Evolutionary conservation across 2,113 vertebrate genomes (phyloP), one percentile per base, ranked within the genome.

Genomic region (Poeciliopsis turrubarensis): DNA sequence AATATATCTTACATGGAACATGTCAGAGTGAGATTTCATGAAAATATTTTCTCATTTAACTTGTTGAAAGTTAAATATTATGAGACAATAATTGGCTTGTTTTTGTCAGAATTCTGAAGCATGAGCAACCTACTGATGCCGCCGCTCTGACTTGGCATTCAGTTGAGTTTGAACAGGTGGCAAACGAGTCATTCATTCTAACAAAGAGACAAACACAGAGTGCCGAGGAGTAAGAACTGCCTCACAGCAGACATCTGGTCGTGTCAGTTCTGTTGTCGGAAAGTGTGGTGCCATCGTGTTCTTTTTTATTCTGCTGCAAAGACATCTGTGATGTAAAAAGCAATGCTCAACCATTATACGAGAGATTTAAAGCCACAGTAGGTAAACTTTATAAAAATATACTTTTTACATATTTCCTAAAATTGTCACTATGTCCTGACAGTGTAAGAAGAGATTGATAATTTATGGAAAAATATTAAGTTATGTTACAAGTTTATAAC

Each of bases 161-260:
- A 65, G 66, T 25, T 29, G 54, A 75, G 63, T 83, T 82, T 88
- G 78, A 89, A 84, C 89, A 88, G 80, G 84, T 86, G 86, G 84
- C 54, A 54, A 47, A 73, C 78, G 64, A 81, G 82, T 76, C 26
- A 82, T 73, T 83, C 73, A 60, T 57, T 72, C 77, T 79, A 75
- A 79, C 76, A 84, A 70, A 87, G 75, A 83, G 62, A 88, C 70
- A 73, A 88, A 85, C 32, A 72, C 62, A 77, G 72, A 27, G 68
- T 27, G 0, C 1, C 3, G n/a, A 61, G 77, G 72, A 84, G 57
- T 41, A 63, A 54, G 63, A 64, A 60, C 65, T 6, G 61, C 72
- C 70, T 78, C 41, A 29, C 75, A 67, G 79, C 32, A 78, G 84
- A 78, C 84, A 84, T 88, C 79, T 88, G 85, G 72, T 79, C 37